Evolutionary conservation across 2,888 invertebrate species (phyloP).

Genomic region (Acleris holmiana): DNA sequence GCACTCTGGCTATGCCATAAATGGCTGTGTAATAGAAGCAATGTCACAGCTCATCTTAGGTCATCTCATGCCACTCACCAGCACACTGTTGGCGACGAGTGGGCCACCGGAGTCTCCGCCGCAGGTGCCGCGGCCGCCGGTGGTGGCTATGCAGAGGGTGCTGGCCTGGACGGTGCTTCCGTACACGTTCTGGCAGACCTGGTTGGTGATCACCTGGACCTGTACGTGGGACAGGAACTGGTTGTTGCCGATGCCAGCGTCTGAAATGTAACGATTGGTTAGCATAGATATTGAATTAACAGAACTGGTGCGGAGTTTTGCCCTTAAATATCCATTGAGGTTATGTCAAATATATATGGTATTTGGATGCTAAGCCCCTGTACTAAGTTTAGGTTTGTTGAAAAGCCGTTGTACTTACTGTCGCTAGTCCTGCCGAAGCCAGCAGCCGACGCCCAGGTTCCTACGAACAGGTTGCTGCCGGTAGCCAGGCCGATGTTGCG

Average conservation of each 20-base stretch:
- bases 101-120: slow-evolving; percentile 41
- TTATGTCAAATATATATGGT: no score
- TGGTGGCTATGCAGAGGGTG: slow-evolving; percentile 37
- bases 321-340: no score
- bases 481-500: slow-evolving; percentile 44
- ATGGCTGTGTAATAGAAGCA: background rate
- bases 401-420: slow-evolving; percentile 42
- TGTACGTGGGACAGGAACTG: slow-evolving; percentile 60
- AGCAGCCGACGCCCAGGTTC: slow-evolving; percentile 44
- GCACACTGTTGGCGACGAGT: slow-evolving; percentile 27
- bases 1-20: background rate
- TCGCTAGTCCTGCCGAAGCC: slow-evolving; percentile 55
- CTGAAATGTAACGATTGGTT: slow-evolving; percentile 41
- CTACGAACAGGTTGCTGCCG: slow-evolving; percentile 41
- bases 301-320: no score
- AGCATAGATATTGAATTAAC: no score
- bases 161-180: slow-evolving; percentile 1
- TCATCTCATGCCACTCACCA: slow-evolving; percentile 5
- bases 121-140: slow-evolving; percentile 37
- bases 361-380: no score
- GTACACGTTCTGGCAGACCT: slow-evolving; percentile 34
- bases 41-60: background rate
- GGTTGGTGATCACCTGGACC: slow-evolving; percentile 50
- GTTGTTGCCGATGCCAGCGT: slow-evolving; percentile 44
- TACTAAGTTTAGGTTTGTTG: no score